These are phyloP conservation scores for Heliconius congener DNA, from an alignment of 1,140 invertebrate species.

Conservation along the genomic window DNA sequence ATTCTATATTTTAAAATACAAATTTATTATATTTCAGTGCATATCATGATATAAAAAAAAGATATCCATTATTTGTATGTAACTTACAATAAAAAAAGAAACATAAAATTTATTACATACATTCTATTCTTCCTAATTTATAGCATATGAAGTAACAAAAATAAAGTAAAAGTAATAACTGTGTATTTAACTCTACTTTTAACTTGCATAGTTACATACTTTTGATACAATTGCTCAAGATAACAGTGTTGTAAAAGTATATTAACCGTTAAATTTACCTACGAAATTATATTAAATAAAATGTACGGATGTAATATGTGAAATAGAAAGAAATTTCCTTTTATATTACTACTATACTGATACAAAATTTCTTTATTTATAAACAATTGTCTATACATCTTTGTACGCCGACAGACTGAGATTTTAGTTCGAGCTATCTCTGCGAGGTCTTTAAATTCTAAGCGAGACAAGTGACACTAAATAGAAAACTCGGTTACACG, in stretches of 20 bases:
- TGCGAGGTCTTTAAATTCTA: conserved; percentile 38
- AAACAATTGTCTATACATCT: conserved; percentile 23
- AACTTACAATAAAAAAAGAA: not conserved
- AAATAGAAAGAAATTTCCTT: not conserved
- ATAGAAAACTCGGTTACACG: conserved; percentile 40
- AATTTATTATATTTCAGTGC: not conserved
- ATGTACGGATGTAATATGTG: not conserved
- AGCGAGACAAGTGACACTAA: conserved; percentile 41
- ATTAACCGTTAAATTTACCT: not conserved
- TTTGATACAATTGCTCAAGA: not conserved
- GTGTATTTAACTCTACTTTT: not conserved
- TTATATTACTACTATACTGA: not conserved
- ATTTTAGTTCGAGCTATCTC: conserved; percentile 34
- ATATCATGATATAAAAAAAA: not conserved
- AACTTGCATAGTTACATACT: not conserved
- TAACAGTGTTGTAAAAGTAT: not conserved
- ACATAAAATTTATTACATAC: not conserved
- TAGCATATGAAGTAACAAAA: not conserved
- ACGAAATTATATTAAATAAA: not conserved
- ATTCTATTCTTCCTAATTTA: not conserved
- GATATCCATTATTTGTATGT: not conserved
- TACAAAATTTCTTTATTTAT: conserved; percentile 8
- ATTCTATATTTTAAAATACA: conserved; percentile 13
- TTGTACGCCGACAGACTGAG: conserved; percentile 26
- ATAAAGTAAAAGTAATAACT: conserved; percentile 1